phyloP scores from a whole-genome alignment of 1,140 invertebrate genomes.

The Micrasema longulum region DNA sequence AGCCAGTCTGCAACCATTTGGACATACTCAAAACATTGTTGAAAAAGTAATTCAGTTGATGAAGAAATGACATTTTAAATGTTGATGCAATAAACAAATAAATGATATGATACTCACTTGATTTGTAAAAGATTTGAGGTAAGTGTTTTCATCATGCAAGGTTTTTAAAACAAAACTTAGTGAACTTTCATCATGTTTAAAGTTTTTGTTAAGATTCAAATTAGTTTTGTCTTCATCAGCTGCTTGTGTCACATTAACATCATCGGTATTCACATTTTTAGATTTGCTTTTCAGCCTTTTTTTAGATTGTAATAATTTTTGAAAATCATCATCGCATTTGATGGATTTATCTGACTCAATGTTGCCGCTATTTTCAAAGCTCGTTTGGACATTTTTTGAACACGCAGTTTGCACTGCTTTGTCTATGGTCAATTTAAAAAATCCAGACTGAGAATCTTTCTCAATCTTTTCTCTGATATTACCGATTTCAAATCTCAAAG shows the following conservation, averaged over 20 bases:
- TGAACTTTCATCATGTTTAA: conserved; percentile 18
- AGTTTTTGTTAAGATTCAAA: conserved; percentile 8
- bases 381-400: conserved; percentile 32
- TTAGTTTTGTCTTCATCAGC: neutral
- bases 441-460: neutral
- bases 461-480: conserved; percentile 12
- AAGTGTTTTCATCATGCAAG: conserved; percentile 46
- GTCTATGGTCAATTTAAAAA: conserved; percentile 1
- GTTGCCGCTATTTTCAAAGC: conserved; percentile 12
- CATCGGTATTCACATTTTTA: conserved; percentile 1
- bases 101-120: conserved; percentile 44
- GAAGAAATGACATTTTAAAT: too few relatives aligned
- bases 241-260: neutral
- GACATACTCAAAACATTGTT: too few relatives aligned
- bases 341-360: conserved; percentile 15
- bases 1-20: too few relatives aligned
- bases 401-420: conserved; percentile 32
- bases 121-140: conserved; percentile 40
- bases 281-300: conserved; percentile 10
- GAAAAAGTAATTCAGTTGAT: too few relatives aligned
- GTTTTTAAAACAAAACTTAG: conserved; percentile 43
- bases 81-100: too few relatives aligned
- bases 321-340: neutral
- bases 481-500: conserved; percentile 29
- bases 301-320: conserved; percentile 15